Base-by-base conservation (phyloP, 2,113 vertebrate genomes). In the Gobius niger region DNA sequence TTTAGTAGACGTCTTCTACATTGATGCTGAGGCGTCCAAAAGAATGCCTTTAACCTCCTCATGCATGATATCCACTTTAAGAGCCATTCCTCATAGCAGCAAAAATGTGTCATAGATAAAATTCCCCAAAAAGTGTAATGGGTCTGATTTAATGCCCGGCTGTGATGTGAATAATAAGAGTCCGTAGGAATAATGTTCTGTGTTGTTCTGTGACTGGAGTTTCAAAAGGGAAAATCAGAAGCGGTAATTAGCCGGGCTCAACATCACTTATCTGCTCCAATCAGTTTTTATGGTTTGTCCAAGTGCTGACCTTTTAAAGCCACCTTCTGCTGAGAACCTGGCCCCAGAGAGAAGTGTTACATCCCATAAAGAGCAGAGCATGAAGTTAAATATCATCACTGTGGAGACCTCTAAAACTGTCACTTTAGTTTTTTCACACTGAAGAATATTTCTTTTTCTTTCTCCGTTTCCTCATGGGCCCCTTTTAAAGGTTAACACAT, bases 401-500 rank as follows among this genome's bases (percentile, higher is more conserved):
- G 42, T 66, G 82, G 75, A 73, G 68, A 69, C 64, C 67, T 59
- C 24, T 66, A 51, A 81, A 74, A 24, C 63, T 75, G 72, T 53
- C 72, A 69, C 62, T 24, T 61, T 42, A 11, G 61, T 19, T 15
- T 19, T 62, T 63, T 59, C 1, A 34, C 62, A 16, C 65, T 51
- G 65, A 16, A 11, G 18, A 42, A 62, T 34, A 61, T 52, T 44
- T 5, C 7, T 7, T 18, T n/a, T 56, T 34, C 47, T 60, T 46
- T 13, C 18, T 19, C 40, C 16, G 19, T 47, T n/a, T 10, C 14
- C 5, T 7, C 15, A 1, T 40, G 51, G 24, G 18, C 59, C 60
- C 14, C 60, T 65, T 76, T 71, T 69, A 82, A 87, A 85, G 76
- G 77, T 84, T 77, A 83, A 57, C 50, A 34, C 74, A 74, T 73